phyloP scores from a whole-genome alignment of 2,797 vertebrate species.

The Falco rusticolus region DNA sequence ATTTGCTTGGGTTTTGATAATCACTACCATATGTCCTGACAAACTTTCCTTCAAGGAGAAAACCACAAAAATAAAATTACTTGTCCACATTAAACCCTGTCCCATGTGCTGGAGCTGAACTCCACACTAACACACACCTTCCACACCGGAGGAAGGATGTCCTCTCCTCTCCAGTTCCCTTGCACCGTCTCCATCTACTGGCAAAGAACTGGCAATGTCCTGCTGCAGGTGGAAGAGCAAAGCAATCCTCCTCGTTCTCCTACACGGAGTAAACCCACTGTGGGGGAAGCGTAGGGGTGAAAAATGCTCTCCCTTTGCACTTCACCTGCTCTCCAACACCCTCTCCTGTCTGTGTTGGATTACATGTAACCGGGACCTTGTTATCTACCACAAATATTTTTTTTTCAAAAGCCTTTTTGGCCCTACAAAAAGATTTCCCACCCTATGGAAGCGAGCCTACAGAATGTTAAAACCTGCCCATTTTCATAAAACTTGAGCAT shows the following conservation, averaged over 20 bases:
- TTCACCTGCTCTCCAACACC: neutral
- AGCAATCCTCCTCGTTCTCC: neutral
- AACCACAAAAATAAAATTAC: neutral
- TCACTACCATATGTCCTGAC: neutral
- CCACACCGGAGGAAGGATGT: neutral
- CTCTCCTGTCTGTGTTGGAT: fast-evolving
- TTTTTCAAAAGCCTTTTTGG: neutral
- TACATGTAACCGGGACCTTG: neutral
- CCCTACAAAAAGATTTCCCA: neutral
- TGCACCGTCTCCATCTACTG: neutral
- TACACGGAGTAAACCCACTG: fast-evolving
- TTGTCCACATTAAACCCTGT: neutral
- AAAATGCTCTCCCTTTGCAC: neutral
- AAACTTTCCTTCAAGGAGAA: neutral
- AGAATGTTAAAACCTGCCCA: neutral
- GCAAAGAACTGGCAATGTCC: neutral
- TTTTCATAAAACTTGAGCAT: neutral
- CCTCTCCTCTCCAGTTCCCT: neutral
- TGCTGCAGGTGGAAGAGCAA: neutral
- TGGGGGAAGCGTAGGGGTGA: neutral
- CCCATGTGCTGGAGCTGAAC: neutral
- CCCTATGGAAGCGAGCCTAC: neutral
- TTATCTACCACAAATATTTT: neutral
- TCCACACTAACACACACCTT: neutral
- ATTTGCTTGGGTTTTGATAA: neutral